A percentile compares a stretch with the other conserved stretches of the same genome.
Evolutionary conservation across 2,113 vertebrate species (phyloP).

Genomic region (Haplochromis vanheusdeni): DNA sequence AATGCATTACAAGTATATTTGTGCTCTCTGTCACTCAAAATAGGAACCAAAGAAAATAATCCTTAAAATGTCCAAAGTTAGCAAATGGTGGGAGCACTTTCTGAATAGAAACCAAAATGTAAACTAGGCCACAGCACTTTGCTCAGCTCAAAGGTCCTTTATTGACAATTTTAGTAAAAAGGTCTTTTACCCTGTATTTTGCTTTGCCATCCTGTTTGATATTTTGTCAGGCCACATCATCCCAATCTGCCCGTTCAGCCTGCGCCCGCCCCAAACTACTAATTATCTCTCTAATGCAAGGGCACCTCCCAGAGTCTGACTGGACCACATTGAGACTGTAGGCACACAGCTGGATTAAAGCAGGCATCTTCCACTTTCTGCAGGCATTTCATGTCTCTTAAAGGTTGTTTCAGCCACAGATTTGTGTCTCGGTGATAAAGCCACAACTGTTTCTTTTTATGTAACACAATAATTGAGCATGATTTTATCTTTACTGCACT

Average conservation of each 20-base stretch:
- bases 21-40: not conserved
- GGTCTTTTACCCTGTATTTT: not conserved
- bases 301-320: slow-evolving; percentile 26
- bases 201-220: not conserved
- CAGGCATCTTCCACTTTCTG: not conserved
- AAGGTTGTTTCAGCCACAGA: not conserved
- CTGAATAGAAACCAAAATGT: not conserved
- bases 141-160: not conserved
- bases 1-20: not conserved
- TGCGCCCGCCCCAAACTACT: slow-evolving; percentile 13
- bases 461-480: not conserved
- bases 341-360: slow-evolving; percentile 2
- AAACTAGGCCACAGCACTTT: not conserved
- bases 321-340: slow-evolving; percentile 13
- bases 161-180: not conserved
- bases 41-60: not conserved
- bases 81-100: not conserved
- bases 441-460: not conserved
- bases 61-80: not conserved
- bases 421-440: not conserved
- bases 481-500: not conserved
- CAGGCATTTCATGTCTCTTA: not conserved
- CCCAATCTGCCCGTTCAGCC: not conserved
- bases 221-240: not conserved
- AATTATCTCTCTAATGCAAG: slow-evolving; percentile 37